Evolutionary conservation across 2,113 vertebrate genomes (phyloP).

Genomic region (Panthera uncia): DNA sequence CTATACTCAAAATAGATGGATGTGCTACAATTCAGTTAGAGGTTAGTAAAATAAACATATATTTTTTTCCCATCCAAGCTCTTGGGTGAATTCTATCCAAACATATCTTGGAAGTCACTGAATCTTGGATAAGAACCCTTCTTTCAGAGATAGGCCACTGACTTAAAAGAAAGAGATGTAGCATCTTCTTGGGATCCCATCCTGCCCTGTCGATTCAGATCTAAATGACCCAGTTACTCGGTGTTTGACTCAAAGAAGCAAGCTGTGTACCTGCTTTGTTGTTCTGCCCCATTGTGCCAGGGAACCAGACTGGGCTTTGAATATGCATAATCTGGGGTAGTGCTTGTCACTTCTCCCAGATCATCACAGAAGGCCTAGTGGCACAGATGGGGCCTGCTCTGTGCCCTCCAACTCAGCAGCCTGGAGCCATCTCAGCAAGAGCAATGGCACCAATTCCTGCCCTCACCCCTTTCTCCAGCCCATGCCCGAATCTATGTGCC

Average conservation of each 20-base stretch:
- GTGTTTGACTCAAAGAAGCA: slow-evolving; percentile 25
- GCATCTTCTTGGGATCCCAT: background rate
- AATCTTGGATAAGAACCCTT: background rate
- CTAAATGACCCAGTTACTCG: background rate
- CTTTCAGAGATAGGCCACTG: background rate
- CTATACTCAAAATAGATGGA: background rate
- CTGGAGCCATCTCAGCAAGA: background rate
- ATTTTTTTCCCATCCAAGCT: background rate
- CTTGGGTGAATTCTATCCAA: background rate
- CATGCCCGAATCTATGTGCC: background rate
- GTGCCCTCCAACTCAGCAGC: slow-evolving; percentile 53
- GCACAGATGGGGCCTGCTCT: slow-evolving; percentile 62
- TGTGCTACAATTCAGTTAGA: background rate
- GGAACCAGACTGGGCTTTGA: slow-evolving; percentile 50
- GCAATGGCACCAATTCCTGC: background rate
- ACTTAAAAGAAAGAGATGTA: background rate
- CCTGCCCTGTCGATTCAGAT: background rate
- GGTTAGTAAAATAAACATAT: background rate
- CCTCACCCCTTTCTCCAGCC: background rate
- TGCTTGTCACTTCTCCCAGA: slow-evolving; percentile 59
- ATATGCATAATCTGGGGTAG: slow-evolving; percentile 60
- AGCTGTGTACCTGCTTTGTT: slow-evolving; percentile 46
- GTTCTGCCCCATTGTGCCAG: slow-evolving; percentile 28
- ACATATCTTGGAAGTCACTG: background rate
- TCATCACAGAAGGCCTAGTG: slow-evolving; percentile 59